Evolutionary conservation across 1,140 invertebrate genomes (phyloP).

Genomic region (Chelonus insularis): DNA sequence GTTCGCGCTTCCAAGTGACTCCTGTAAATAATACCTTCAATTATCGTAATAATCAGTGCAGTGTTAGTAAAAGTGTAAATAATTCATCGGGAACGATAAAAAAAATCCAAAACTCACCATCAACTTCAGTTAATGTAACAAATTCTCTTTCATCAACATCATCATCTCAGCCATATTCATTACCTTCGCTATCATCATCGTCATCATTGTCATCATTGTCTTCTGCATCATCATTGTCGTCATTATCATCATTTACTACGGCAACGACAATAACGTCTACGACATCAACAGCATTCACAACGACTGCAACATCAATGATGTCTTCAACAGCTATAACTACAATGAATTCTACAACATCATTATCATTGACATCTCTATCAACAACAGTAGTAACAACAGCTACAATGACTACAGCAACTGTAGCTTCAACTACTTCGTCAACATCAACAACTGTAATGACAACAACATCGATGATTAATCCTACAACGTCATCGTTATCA

Average conservation of each 20-base stretch:
- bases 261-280: background rate
- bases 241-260: conserved; percentile 19
- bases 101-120: background rate
- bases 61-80: conserved; percentile 50
- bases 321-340: conserved; percentile 15
- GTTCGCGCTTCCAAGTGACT: conserved; percentile 49
- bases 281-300: conserved; percentile 16
- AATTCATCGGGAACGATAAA: conserved; percentile 32
- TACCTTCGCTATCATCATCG: conserved; percentile 13
- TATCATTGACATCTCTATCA: background rate
- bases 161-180: conserved; percentile 6
- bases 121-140: no score
- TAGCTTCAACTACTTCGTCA: background rate
- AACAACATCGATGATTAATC: background rate
- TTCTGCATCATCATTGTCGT: background rate
- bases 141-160: background rate
- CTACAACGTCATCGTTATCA: conserved; percentile 2
- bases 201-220: conserved; percentile 1
- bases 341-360: background rate
- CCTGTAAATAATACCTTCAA: conserved; percentile 41
- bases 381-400: conserved; percentile 6
- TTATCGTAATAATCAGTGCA: conserved; percentile 45
- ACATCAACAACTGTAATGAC: background rate
- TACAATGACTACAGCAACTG: conserved; percentile 11
- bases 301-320: background rate